Base-by-base conservation (phyloP, 2,797 vertebrate species). In the Jordanella pulchra region DNA sequence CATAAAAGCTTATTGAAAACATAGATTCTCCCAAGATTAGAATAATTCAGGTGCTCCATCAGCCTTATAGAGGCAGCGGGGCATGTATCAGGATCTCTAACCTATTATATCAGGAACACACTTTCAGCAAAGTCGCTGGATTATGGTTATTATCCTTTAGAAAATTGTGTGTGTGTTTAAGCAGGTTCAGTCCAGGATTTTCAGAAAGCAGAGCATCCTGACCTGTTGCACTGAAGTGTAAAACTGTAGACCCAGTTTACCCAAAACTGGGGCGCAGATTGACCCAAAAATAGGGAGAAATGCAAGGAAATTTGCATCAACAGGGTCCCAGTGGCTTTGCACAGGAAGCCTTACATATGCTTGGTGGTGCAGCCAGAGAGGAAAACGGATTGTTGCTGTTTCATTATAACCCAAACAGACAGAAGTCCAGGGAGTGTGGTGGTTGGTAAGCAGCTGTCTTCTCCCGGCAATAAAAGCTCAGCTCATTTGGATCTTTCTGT, bases 1-100 rank as follows among this genome's bases (percentile, higher is more conserved):
- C 60, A 44, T 35, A 35, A 69, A 75, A 64, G 44, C 53, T 3
- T 35, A 48, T 42, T 45, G 53, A 39, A 71, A 76, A 74, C 44
- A 32, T 17, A 18, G 35, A 25, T 18, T 44, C 60, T 60, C 55
- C 27, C 28, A 3, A 63, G 48, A 42, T 60, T 14, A 10, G 14
- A 5, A 12, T 25, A 13, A 28, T 27, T 63, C 68, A 51, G 30
- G 2, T 9, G 11, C 11, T 28, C 25, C 18, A 54, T 44, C 7
- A 65, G n/a, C 27, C 56, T 68, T 76, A 60, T 21, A 58, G 35
- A 67, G 17, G 10, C 9, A 77, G 30, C 30, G 32, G 18, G 2
- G 21, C 10, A 39, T 21, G 35, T 23, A 15, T 23, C 12, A 23
- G 39, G 35, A 39, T 4, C 35, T 39, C 5, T 39, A 39, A n/a